Conservation (phyloP, 2,797 vertebrate species). For the Sebastes diploproa region DNA sequence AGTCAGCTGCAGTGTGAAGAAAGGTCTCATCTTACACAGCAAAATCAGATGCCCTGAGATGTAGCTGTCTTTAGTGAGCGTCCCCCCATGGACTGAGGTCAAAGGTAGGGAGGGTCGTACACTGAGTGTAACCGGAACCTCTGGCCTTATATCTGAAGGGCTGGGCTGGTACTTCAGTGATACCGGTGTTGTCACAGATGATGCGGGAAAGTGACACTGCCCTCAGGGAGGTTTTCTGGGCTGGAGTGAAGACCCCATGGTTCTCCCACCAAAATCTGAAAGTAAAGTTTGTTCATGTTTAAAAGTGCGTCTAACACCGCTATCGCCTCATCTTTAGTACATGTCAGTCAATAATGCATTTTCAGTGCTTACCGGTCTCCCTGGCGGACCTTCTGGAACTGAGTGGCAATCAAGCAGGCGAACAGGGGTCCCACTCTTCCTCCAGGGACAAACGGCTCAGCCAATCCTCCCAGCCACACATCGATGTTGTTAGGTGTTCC, state of each 20-base stretch:
- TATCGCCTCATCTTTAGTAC: neutral
- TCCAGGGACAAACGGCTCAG: constrained; percentile 84
- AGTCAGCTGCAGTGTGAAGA: neutral
- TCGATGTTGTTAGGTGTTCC: constrained; percentile 87
- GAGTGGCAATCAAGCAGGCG: constrained; percentile 86
- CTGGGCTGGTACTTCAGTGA: constrained; percentile 80
- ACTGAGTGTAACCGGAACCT: constrained; percentile 76
- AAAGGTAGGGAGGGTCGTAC: constrained; percentile 71
- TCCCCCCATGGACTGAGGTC: constrained; percentile 84
- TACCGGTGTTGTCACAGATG: constrained; percentile 90
- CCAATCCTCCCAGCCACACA: constrained; percentile 85
- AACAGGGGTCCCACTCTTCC: constrained; percentile 88
- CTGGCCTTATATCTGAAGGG: constrained; percentile 80
- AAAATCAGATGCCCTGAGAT: neutral
- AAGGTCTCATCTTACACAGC: neutral
- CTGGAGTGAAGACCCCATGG: constrained; percentile 80
- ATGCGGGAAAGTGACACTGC: constrained; percentile 80
- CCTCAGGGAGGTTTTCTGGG: constrained; percentile 75
- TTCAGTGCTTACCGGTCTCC: constrained; percentile 84
- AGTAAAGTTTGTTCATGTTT: constrained; percentile 3
- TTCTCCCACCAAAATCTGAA: constrained; percentile 93
- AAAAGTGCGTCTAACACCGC: neutral
- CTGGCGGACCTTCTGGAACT: constrained; percentile 86
- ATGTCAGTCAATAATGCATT: neutral
- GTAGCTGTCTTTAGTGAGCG: neutral